phyloP scores from a whole-genome alignment of 1,140 invertebrate species.

The Drosophila elegans region DNA sequence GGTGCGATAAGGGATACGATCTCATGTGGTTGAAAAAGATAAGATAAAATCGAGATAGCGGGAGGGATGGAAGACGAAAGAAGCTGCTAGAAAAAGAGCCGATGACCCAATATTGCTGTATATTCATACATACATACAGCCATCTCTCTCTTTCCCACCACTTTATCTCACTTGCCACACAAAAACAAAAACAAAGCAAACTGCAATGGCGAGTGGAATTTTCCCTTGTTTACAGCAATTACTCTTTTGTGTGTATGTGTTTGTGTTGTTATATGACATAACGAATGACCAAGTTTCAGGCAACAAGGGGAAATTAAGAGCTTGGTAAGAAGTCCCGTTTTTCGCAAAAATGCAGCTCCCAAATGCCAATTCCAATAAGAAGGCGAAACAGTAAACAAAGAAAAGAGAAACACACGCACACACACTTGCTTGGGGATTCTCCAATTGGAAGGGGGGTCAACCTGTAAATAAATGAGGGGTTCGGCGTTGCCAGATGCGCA shows the following conservation, averaged over 20 bases:
- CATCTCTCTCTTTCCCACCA: background rate
- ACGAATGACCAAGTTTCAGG: conserved; percentile 11
- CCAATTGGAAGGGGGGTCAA: conserved; percentile 28
- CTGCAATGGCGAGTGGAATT: conserved; percentile 72
- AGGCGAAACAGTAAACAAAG: conserved; percentile 32
- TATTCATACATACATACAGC: conserved; percentile 13
- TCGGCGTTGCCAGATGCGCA: conserved; percentile 26
- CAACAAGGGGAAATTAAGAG: background rate
- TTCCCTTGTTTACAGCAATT: conserved; percentile 60
- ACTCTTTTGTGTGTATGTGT: conserved; percentile 2
- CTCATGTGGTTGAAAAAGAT: conserved; percentile 10
- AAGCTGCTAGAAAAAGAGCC: conserved; percentile 42
- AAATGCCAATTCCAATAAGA: conserved; percentile 13
- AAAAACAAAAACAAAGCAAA: conserved; percentile 49
- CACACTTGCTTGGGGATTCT: conserved; percentile 3
- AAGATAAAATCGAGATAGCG: conserved; percentile 24
- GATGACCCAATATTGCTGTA: conserved; percentile 42
- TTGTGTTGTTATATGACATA: conserved; percentile 53
- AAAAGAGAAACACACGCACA: conserved; percentile 1
- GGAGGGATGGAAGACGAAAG: background rate
- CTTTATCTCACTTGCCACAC: conserved; percentile 50
- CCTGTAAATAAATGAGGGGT: conserved; percentile 35
- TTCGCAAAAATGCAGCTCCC: background rate
- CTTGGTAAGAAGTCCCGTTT: background rate
- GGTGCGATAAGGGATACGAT: conserved; percentile 34